A percentile compares a stretch with the other conserved stretches of the same genome.
Conservation (phyloP, 2,888 invertebrate genomes). For the Chymomyza procnemis region DNA sequence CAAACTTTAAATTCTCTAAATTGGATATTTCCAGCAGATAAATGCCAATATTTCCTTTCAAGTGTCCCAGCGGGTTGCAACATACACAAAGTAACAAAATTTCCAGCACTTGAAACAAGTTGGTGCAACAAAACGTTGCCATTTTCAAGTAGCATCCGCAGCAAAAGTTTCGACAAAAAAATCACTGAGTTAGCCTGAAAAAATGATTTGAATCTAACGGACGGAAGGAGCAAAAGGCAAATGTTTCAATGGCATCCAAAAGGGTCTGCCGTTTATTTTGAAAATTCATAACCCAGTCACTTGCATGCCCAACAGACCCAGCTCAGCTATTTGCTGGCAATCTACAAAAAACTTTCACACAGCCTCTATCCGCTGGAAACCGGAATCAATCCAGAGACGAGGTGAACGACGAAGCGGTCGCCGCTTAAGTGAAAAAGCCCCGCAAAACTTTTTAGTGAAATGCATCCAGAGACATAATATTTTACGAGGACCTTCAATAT, state of each 20-base stretch:
- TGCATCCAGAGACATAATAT: constrained; percentile 53
- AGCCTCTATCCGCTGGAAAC: background rate
- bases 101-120: constrained; percentile 27
- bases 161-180: constrained; percentile 42
- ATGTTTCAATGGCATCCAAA: constrained; percentile 19
- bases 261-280: constrained; percentile 52
- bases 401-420: background rate
- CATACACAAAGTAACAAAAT: constrained; percentile 16
- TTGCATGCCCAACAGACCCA: background rate
- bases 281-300: constrained; percentile 38
- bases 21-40: constrained; percentile 32
- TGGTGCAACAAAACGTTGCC: constrained; percentile 19
- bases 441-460: constrained; percentile 53
- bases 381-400: background rate
- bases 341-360: constrained; percentile 3
- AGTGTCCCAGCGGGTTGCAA: constrained; percentile 3
- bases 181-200: constrained; percentile 37
- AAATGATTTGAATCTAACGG: constrained; percentile 43
- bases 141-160: constrained; percentile 42
- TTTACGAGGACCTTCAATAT: constrained; percentile 5
- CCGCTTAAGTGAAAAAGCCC: constrained; percentile 50
- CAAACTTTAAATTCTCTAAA: constrained; percentile 20
- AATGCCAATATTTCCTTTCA: constrained; percentile 23
- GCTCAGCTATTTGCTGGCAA: constrained; percentile 31
- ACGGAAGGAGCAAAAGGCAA: constrained; percentile 9